phyloP scores from a whole-genome alignment of 2,888 invertebrate species.

The Yponomeuta sedellus region DNA sequence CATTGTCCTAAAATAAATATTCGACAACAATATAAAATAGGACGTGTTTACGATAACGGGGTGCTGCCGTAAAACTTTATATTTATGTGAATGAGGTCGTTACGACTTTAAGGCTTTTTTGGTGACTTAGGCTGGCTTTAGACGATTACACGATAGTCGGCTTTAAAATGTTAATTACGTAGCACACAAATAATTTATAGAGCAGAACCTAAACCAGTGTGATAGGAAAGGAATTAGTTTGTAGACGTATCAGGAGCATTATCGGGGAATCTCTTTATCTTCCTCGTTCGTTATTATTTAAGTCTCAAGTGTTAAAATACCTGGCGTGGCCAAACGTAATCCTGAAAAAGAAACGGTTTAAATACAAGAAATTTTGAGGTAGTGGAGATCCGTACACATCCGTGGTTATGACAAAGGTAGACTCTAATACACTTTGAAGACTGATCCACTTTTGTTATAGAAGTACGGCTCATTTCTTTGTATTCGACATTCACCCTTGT shows the following conservation, averaged over 20 bases:
- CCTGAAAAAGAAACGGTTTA: too few species aligned
- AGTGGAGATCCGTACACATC: neutral
- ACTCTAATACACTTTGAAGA: too few species aligned
- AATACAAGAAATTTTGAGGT: neutral
- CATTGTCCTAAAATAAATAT: slow-evolving; percentile 13
- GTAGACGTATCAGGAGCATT: too few species aligned
- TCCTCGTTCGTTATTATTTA: too few species aligned
- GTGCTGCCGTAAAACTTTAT: slow-evolving; percentile 17
- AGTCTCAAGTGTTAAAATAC: too few species aligned
- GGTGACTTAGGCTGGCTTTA: neutral
- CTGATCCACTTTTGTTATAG: too few species aligned
- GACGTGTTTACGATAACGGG: slow-evolving; percentile 15
- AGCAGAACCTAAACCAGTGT: too few species aligned
- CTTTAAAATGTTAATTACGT: neutral
- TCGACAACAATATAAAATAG: slow-evolving; percentile 9
- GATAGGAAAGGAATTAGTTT: too few species aligned
- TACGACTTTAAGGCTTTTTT: slow-evolving; percentile 1
- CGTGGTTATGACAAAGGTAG: neutral
- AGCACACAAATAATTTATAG: neutral
- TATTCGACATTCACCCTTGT: too few species aligned
- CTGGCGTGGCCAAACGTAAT: too few species aligned
- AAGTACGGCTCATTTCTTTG: too few species aligned
- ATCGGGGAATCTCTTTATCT: too few species aligned
- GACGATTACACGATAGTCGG: neutral
- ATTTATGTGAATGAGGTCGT: slow-evolving; percentile 25